Base-by-base conservation (phyloP, 2,888 invertebrate species). In the Lypha dubia region DNA sequence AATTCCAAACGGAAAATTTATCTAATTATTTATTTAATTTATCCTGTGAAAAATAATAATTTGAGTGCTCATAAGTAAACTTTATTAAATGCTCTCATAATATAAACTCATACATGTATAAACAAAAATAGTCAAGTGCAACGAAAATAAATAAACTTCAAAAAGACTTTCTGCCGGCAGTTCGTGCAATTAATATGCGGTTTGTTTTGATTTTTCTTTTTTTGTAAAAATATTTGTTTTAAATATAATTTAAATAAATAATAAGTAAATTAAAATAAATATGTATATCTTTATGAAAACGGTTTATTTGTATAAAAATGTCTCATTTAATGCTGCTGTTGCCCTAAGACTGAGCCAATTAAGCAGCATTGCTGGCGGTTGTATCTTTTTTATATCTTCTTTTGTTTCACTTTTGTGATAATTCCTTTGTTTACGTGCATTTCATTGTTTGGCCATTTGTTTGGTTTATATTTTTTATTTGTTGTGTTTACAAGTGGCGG, bases 281-380 rank as follows among this genome's bases (percentile, higher is more conserved):
- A 35, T 56, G 70, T 17, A 35, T n/a, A n/a, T n/a, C n/a, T n/a
- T n/a, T n/a, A n/a, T 28, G 56, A 38, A 38, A 51, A 35, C n/a
- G 3, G 13, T 53, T 41, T 15, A 11, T 56, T 38, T 7, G 24
- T 13, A 53, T 2, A 24, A 9, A 8, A 53, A n/a, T n/a, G n/a
- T n/a, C n/a, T 28, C 3, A 28, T 38, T 56, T 70, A n/a, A 4
- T 56, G 24, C 41, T 41, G 20, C 6, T 9, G 11, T 28, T 17
- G 24, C 56, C 56, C 3, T 28, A 44, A 60, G 73, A 15, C 35
- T 11, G n/a, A 9, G 3, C 41, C 63, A 65, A 46, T 65, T 65
- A 46, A 65, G 28, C 46, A 17, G 28, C 44, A 13, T 38, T 79
- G 79, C 17, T 51, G 32, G 51, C 60, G 51, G 63, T 65, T n/a